Percentiles rank a stretch among this genome's conserved stretches.
These are phyloP conservation scores for Florisuga fusca DNA, from an alignment of 2,797 vertebrate species.

Conservation along the genomic window DNA sequence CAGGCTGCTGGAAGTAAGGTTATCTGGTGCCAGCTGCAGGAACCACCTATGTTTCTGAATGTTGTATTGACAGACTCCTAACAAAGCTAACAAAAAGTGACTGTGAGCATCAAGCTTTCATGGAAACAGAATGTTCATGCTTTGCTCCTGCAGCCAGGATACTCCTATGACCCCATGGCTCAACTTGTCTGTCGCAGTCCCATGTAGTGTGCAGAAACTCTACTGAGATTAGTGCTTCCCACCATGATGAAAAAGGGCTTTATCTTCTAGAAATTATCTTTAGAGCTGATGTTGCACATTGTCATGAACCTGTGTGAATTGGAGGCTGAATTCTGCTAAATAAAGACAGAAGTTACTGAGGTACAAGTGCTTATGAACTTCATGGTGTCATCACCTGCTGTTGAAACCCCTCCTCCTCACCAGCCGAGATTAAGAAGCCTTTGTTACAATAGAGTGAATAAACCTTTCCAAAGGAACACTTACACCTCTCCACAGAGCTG, in stretches of 20 bases:
- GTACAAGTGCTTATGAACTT: not conserved
- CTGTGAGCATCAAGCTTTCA: not conserved
- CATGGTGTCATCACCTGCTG: not conserved
- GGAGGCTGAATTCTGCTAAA: not conserved
- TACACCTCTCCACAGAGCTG: fast-evolving
- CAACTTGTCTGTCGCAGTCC: not conserved
- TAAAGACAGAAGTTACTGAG: not conserved
- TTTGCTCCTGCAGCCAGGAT: not conserved
- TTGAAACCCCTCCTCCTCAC: not conserved
- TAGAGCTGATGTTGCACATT: not conserved
- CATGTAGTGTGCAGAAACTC: not conserved
- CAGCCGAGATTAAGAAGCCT: not conserved
- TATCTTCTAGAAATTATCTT: not conserved
- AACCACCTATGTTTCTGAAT: not conserved
- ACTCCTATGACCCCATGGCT: not conserved
- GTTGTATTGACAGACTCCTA: not conserved
- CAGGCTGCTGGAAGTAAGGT: not conserved
- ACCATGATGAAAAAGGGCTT: not conserved
- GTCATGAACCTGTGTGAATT: not conserved
- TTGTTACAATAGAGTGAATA: not conserved
- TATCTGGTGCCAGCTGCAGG: not conserved
- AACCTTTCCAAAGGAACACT: not conserved
- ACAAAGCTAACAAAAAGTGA: not conserved
- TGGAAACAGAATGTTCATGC: not conserved
- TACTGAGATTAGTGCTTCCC: not conserved